Base-by-base conservation (phyloP, 2,113 vertebrate species). In the chimpanzee (Pan troglodytes) region DNA sequence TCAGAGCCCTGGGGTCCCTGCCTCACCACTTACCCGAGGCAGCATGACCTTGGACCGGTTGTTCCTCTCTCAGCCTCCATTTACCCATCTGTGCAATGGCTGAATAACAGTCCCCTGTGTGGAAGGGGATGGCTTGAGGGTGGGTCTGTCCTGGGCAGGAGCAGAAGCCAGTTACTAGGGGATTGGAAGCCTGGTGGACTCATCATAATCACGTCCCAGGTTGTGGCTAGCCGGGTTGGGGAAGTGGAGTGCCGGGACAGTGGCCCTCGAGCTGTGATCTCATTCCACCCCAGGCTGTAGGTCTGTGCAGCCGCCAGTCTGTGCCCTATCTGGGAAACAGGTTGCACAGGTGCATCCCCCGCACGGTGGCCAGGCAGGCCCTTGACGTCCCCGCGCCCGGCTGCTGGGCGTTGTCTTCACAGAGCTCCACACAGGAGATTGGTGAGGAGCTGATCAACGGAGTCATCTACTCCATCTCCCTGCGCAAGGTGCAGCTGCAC, bases 391-490 rank as follows among this genome's bases (percentile, higher is more conserved):
- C 22, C 0, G 5, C 10, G 40, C 68, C 94, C 0, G 25, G 48
- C 12, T 32, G 12, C 67, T 0, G 80, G 91, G 52, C 75, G 0
- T 92, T 90, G 10, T 0, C 64, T 55, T 85, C 67, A 0, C 98
- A 99, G 99, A 99, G 99, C 99, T 99, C 99, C 97, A 99, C 99
- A 68, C 99, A 99, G 99, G 99, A 99, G 99, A 99, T 99, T 0
- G 99, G 99, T 25, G 99, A 99, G 98, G 99, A 99, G 99, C 99
- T 99, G 94, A 99, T 99, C 98, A 99, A 99, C 75, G 99, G 99
- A 0, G 99, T 99, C 73, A 98, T 99, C 98, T 99, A 99, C 98
- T 99, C 99, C 98, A 99, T 99, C 98, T 99, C 99, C 1, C 99
- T 99, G 92, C 99, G 99, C 70, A 99, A 99, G 97, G 99, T 99